Base-by-base conservation (phyloP, 1,140 invertebrate genomes). In the Drosophila pseudoananassae region DNA sequence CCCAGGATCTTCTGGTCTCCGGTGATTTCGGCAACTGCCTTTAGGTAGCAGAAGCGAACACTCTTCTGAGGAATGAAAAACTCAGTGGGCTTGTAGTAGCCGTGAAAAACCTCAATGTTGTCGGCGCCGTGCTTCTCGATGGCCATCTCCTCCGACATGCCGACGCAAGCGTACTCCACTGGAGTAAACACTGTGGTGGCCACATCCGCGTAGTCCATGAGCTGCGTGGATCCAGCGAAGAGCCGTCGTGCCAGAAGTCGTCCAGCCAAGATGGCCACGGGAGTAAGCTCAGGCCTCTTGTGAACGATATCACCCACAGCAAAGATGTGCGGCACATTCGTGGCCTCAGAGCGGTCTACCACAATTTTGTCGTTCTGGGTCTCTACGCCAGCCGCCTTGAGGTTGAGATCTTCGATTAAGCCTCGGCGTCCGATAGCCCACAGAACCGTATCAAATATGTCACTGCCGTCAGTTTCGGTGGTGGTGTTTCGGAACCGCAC, bases 121-220 rank as follows among this genome's bases (percentile, higher is more conserved):
- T 96, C 95, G 45, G 94, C 94, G 6, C 95, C 95, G 78, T 93
- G 92, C 54, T 92, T 88, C 33, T 92, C 91, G 2, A 95, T 93
- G 0, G 98, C 98, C 53, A 93, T 93, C 92, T 99, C 98, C 93
- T 99, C 98, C 75, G 97, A 96, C 40, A 98, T 93, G 9, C 98
- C 99, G 49, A 98, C 97, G 90, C 95, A 96, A 1, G 97, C 97
- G 92, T 99, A 99, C 93, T 99, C 99, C 0, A 99, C 88, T 1
- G 98, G 98, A 38, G 97, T 99, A 91, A 99, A 99, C 1, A 99
- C 96, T 2, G 98, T 99, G 27, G 98, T 99, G 23, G 98, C 97
- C 3, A 99, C 96, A 92, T 98, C 98, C 1, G 94, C 92, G 90
- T 99, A 99, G 92, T 99, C 97, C 95, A 97, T 98, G 40, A 92